A percentile compares a stretch with the other conserved stretches of the same genome.
These are phyloP conservation scores for Eremophila alpestris DNA, from an alignment of 2,797 vertebrate genomes.

Conservation along the genomic window DNA sequence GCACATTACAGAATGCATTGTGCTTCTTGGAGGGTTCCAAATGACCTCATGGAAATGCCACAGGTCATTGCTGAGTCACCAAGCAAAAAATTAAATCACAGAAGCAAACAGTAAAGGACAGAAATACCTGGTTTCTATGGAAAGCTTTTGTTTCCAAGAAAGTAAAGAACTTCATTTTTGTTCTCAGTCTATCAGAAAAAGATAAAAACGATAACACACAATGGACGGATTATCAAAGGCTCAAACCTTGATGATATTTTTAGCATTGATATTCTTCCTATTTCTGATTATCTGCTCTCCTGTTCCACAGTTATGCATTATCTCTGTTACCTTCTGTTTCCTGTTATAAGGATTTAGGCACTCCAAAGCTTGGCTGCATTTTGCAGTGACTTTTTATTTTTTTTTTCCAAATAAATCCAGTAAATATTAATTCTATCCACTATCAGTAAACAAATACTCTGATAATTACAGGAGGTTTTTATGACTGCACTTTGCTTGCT, in stretches of 20 bases:
- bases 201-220: background rate
- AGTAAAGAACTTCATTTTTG: background rate
- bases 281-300: background rate
- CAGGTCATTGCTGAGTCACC: background rate
- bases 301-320: background rate
- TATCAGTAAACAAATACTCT: background rate
- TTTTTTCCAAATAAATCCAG: background rate
- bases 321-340: background rate
- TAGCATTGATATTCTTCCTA: background rate
- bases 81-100: background rate
- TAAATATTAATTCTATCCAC: background rate
- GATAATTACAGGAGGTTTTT: background rate
- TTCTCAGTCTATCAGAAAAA: background rate
- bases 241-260: background rate
- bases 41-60: background rate
- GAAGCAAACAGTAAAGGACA: background rate
- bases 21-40: background rate
- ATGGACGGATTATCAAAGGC: background rate
- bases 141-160: background rate
- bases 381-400: background rate
- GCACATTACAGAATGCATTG: background rate
- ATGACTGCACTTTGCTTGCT: background rate
- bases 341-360: background rate
- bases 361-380: background rate
- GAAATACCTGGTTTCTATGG: background rate